Evolutionary conservation across 2,797 vertebrate species (phyloP), one percentile per base, ranked within the genome.

Genomic region (Prunella strophiata): DNA sequence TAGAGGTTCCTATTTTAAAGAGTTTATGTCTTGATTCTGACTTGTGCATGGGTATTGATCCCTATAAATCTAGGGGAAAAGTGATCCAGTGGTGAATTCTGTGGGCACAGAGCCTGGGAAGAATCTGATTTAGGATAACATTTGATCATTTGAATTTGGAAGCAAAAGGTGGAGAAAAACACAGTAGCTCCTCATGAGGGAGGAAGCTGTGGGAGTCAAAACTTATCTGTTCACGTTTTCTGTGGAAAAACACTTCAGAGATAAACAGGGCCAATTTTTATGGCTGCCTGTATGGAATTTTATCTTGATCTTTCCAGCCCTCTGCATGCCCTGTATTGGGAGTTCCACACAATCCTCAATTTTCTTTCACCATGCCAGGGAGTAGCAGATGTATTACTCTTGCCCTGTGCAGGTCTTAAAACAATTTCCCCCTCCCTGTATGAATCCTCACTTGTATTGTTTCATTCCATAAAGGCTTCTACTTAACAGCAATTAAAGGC

Each of bases 381-480:
- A 75, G 66, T 45, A 82, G 29, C 42, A 87, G 75, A 94, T 38
- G n/a, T 85, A 61, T 48, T 93, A 59, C 30, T 85, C 86, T 91
- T 78, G n/a, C 47, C 63, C 75, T 91, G 16, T 30, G 50, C 17
- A 51, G 50, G 40, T 87, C 93, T 96, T 91, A 85, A 90, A 85
- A 63, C 21, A 74, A 48, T 82, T 94, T 95, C 80, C 12, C 51
- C 23, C 8, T 95, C 75, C 47, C 23, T 59, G 25, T 86, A 67
- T 86, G 85, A 91, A 85, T 94, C 17, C 63, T 73, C 84, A 93
- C 72, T 74, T 81, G 21, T 54, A 66, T 65, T 83, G n/a, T 94
- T 88, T 96, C 96, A 85, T 94, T 93, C 85, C 52, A 51, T 34
- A 85, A 77, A 74, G 23, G 12, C 19, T 95, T 95, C 90, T 93